These are phyloP conservation scores for Anoplolepis gracilipes DNA, from an alignment of 1,140 invertebrate genomes.

Conservation along the genomic window DNA sequence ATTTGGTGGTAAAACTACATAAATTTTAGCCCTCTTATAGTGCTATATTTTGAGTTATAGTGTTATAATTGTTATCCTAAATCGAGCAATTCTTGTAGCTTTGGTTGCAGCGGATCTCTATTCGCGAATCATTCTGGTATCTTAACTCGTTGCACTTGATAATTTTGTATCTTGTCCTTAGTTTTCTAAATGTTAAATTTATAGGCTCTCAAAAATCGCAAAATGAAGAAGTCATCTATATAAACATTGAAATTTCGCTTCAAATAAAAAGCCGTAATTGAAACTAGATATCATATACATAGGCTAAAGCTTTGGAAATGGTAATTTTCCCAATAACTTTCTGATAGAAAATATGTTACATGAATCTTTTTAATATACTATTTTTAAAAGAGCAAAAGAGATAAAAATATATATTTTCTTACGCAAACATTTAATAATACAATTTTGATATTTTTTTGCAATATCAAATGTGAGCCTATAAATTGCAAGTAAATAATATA, in stretches of 20 bases:
- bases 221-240: slow-evolving; percentile 86
- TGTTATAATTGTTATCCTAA: slow-evolving; percentile 83
- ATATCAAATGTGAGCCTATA: too few species aligned
- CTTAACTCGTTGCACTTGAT: slow-evolving; percentile 86
- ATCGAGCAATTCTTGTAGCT: slow-evolving; percentile 87
- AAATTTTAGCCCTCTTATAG: too few species aligned
- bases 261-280: not conserved
- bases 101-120: slow-evolving; percentile 87
- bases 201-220: slow-evolving; percentile 88
- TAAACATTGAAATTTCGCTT: slow-evolving; percentile 8
- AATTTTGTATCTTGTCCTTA: slow-evolving; percentile 87
- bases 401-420: too few species aligned
- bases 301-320: too few species aligned
- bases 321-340: too few species aligned
- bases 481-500: too few species aligned
- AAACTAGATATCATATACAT: not conserved
- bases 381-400: too few species aligned
- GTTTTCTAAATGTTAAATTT: slow-evolving; percentile 88
- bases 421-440: too few species aligned
- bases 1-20: not conserved
- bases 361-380: too few species aligned
- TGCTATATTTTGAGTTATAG: not conserved
- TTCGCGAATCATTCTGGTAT: slow-evolving; percentile 88
- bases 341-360: too few species aligned
- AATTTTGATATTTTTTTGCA: too few species aligned